Percentiles rank a stretch among this genome's conserved stretches.
Conservation (phyloP, 1,140 invertebrate genomes). For the Anagrus nilaparvatae region DNA sequence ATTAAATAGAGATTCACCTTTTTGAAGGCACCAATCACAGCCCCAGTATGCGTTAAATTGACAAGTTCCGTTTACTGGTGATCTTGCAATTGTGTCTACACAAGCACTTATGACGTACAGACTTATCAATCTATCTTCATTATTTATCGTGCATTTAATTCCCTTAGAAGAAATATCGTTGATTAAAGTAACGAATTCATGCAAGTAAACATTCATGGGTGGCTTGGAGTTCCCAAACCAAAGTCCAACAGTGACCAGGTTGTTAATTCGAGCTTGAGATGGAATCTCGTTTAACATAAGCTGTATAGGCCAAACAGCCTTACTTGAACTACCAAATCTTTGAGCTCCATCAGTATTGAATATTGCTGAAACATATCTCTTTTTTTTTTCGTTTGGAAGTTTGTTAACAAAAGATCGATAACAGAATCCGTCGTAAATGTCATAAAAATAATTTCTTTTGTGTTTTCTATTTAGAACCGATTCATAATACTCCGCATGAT, state of each 20-base stretch:
- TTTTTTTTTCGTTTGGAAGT: neutral
- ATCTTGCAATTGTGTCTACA: neutral
- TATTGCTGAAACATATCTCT: constrained; percentile 2
- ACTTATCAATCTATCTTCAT: neutral
- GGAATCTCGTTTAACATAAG: constrained; percentile 1
- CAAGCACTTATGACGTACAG: neutral
- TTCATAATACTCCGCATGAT: neutral
- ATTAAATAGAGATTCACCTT: constrained; percentile 1
- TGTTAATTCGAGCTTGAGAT: neutral
- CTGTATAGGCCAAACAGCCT: constrained; percentile 6
- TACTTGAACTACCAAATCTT: constrained; percentile 1
- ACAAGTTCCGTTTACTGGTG: neutral
- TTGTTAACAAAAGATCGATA: constrained; percentile 3
- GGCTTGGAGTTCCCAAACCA: neutral
- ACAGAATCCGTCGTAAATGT: constrained; percentile 4
- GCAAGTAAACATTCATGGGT: neutral
- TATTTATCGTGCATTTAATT: constrained; percentile 2
- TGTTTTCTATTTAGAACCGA: neutral
- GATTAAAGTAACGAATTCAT: neutral
- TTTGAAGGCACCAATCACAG: constrained; percentile 5
- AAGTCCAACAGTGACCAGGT: neutral
- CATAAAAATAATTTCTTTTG: neutral
- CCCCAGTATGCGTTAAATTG: neutral
- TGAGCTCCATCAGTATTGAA: constrained; percentile 5
- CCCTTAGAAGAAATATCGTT: neutral